These are phyloP conservation scores for Protonibea diacanthus DNA, from an alignment of 2,797 vertebrate species.

Conservation along the genomic window DNA sequence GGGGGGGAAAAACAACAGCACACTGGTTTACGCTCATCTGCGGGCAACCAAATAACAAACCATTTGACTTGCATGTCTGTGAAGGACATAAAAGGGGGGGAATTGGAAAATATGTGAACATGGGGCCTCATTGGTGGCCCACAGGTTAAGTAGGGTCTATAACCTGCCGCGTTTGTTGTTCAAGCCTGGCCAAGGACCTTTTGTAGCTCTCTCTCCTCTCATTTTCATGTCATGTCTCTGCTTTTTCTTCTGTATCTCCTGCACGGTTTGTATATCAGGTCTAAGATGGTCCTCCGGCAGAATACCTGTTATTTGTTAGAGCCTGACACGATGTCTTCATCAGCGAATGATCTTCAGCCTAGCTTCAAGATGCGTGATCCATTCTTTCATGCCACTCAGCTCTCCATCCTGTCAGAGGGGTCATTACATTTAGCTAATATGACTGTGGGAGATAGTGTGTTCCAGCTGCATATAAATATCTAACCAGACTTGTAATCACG, in stretches of 20 bases:
- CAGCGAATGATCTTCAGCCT: not conserved
- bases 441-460: not conserved
- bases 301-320: not conserved
- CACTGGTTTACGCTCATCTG: not conserved
- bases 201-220: not conserved
- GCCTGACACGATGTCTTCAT: not conserved
- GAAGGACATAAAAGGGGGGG: not conserved
- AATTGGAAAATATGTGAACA: conserved; percentile 1
- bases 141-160: not conserved
- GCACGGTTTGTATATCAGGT: too few relatives aligned
- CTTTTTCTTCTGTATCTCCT: not conserved
- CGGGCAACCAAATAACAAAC: conserved; percentile 13
- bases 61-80: conserved; percentile 9
- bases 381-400: not conserved
- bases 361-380: not conserved
- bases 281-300: too few relatives aligned
- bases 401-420: not conserved
- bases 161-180: not conserved
- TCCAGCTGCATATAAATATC: not conserved
- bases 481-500: not conserved
- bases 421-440: not conserved
- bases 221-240: not conserved
- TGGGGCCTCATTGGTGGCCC: not conserved
- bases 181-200: not conserved
- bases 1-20: conserved; percentile 1